Percentiles rank a stretch among this genome's conserved stretches.
phyloP scores from a whole-genome alignment of 2,113 vertebrate species.

The Lasiurus cinereus region DNA sequence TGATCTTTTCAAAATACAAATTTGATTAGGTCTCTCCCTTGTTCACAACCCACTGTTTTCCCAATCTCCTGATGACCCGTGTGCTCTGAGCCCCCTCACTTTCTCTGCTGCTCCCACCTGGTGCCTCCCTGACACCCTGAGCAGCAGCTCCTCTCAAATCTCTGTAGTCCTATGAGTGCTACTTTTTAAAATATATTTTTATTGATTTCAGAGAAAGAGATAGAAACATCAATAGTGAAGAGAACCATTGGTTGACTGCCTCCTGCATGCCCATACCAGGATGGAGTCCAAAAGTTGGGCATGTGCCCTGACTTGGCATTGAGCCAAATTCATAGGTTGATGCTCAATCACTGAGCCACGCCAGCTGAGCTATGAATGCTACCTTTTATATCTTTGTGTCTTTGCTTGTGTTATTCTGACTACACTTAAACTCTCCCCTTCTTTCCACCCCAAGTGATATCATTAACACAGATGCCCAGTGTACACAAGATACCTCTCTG shows the following conservation, averaged over 20 bases:
- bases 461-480: background rate
- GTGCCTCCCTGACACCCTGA: background rate
- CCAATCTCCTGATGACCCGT: background rate
- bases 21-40: background rate
- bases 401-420: background rate
- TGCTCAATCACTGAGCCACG: no score
- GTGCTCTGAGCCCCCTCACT: no score
- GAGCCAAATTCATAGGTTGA: no score
- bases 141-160: background rate
- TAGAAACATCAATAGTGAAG: no score
- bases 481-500: no score
- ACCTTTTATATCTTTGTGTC: background rate
- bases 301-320: no score
- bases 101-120: background rate
- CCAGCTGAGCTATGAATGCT: no score
- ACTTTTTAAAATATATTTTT: no score
- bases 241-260: no score
- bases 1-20: background rate
- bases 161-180: background rate
- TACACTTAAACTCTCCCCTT: background rate
- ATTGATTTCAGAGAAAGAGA: no score
- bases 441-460: background rate
- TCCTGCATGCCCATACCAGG: no score
- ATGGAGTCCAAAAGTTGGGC: accelerated
- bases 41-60: background rate